phyloP scores from a whole-genome alignment of 2,113 vertebrate species.

The Siphamia tubifer region DNA sequence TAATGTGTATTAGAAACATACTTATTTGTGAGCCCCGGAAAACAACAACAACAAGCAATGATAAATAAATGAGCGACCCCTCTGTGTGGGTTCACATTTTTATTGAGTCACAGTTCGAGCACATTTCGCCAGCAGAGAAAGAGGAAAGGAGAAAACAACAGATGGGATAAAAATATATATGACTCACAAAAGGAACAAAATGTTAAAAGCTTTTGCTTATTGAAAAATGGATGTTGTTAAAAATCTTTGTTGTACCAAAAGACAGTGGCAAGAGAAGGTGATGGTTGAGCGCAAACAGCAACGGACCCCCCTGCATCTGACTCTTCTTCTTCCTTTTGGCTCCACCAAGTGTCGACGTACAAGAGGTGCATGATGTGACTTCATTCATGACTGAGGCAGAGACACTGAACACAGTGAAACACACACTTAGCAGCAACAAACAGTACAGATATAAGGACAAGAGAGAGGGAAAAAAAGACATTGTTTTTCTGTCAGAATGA shows the following conservation, averaged over 20 bases:
- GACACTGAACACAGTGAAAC: conserved; percentile 20
- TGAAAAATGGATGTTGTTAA: conserved; percentile 38
- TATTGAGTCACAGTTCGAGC: conserved; percentile 67
- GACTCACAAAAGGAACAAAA: conserved; percentile 37
- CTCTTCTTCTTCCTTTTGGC: conserved; percentile 23
- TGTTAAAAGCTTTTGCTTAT: conserved; percentile 20
- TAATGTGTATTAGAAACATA: too few species aligned
- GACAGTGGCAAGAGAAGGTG: not conserved
- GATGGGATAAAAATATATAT: not conserved
- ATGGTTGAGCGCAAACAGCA: not conserved
- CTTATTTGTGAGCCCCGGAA: too few species aligned
- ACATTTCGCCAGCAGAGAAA: conserved; percentile 54
- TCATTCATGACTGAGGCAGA: conserved; percentile 26
- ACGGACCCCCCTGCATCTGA: not conserved
- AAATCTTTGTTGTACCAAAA: conserved; percentile 35
- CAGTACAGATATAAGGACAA: conserved; percentile 27
- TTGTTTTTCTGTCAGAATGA: conserved; percentile 14
- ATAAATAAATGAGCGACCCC: not conserved
- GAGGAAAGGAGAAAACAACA: conserved; percentile 35
- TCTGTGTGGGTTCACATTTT: conserved; percentile 61
- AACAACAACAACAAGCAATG: not conserved
- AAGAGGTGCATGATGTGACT: conserved; percentile 7
- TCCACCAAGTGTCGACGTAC: conserved; percentile 33
- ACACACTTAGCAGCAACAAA: conserved; percentile 47
- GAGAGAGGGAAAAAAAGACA: conserved; percentile 2